A percentile compares a stretch with the other conserved stretches of the same genome.
phyloP scores from a whole-genome alignment of 2,113 vertebrate genomes.

The Oncorhynchus gorbuscha region DNA sequence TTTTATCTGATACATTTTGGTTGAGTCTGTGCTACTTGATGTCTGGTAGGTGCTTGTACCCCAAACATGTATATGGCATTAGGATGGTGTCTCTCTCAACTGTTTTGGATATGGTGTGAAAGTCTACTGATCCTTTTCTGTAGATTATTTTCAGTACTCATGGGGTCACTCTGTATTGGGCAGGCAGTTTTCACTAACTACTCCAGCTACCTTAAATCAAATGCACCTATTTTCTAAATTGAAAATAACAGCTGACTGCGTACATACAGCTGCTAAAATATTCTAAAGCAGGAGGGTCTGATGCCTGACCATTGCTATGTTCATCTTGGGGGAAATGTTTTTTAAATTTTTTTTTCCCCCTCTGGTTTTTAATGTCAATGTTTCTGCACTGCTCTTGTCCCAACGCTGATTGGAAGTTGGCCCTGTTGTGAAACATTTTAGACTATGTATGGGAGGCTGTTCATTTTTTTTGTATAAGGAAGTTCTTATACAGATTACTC shows the following conservation, averaged over 20 bases:
- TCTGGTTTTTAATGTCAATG: conserved; percentile 29
- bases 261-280: too few species aligned
- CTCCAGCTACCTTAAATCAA: too few species aligned
- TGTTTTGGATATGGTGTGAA: too few species aligned
- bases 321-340: neutral
- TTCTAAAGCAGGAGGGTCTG: neutral
- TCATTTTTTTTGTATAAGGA: conserved; percentile 54
- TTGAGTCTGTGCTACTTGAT: neutral
- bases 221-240: too few species aligned
- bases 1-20: conserved; percentile 13
- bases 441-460: conserved; percentile 59
- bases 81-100: too few species aligned
- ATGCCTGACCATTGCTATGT: neutral
- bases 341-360: neutral
- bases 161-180: too few species aligned
- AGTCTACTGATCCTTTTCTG: too few species aligned
- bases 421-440: conserved; percentile 71
- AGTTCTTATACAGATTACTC: conserved; percentile 31
- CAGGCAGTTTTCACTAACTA: too few species aligned
- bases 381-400: conserved; percentile 55
- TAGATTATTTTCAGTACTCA: too few species aligned
- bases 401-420: conserved; percentile 30
- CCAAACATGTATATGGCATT: too few species aligned
- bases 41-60: too few species aligned
- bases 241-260: too few species aligned